Evolutionary conservation across 2,888 invertebrate species (phyloP).

Genomic region (Orthonychiurus folsomi): DNA sequence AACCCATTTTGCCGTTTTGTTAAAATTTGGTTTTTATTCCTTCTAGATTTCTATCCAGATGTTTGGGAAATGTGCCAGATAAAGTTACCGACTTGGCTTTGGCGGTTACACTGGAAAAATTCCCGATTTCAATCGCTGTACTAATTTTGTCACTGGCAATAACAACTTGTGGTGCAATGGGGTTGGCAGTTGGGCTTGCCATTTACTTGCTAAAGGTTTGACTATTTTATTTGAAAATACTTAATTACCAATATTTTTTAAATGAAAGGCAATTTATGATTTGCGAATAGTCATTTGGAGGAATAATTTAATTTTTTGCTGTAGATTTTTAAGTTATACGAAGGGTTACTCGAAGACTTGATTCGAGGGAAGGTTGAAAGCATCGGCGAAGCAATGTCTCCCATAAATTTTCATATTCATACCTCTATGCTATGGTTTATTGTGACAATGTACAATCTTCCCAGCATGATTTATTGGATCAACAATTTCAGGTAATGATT

Average conservation of each 20-base stretch:
- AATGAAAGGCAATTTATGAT: slow-evolving; percentile 6
- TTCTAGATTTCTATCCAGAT: slow-evolving; percentile 27
- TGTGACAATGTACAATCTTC: slow-evolving; percentile 59
- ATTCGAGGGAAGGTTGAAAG: slow-evolving; percentile 44
- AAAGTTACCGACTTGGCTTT: slow-evolving; percentile 35
- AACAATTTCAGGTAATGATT: slow-evolving; percentile 61
- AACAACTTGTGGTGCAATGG: slow-evolving; percentile 64
- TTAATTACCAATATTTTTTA: too few relatives aligned
- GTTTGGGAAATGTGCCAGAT: slow-evolving; percentile 30
- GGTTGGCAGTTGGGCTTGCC: slow-evolving; percentile 56
- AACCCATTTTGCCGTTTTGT: too few relatives aligned
- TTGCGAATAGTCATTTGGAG: too few relatives aligned
- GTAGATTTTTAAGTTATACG: slow-evolving; percentile 64
- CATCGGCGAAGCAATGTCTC: slow-evolving; percentile 25
- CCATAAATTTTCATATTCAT: slow-evolving; percentile 58
- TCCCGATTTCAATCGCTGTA: slow-evolving; percentile 60
- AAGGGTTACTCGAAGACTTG: slow-evolving; percentile 62
- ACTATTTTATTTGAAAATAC: neutral
- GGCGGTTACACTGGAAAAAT: slow-evolving; percentile 50
- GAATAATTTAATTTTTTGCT: too few relatives aligned
- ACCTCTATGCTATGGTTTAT: slow-evolving; percentile 60
- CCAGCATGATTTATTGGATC: slow-evolving; percentile 68
- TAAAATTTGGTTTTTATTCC: slow-evolving; percentile 7
- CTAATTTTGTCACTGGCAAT: slow-evolving; percentile 56
- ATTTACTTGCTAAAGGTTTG: slow-evolving; percentile 59